Conservation (phyloP, 1,140 invertebrate species). For the Brachionus asplanchnoidis region DNA sequence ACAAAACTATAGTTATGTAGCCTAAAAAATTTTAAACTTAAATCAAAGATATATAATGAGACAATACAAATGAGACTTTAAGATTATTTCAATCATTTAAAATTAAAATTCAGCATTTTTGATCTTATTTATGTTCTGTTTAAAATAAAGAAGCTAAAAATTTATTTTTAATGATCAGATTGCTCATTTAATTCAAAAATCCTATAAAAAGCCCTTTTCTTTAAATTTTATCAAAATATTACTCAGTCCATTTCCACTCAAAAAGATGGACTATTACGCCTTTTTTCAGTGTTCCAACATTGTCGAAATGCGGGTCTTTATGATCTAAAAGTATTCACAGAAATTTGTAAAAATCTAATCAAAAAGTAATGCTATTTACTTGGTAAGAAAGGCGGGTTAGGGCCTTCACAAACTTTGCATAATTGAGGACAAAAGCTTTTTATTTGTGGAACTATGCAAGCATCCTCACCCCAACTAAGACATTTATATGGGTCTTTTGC, state of each 20-base stretch:
- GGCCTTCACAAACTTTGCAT: not conserved
- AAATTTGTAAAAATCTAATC: not conserved
- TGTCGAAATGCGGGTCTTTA: not conserved
- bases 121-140: too few species aligned
- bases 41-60: too few species aligned
- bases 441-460: not conserved
- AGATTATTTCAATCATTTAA: too few species aligned
- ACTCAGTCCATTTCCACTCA: conserved; percentile 54
- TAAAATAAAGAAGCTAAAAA: too few species aligned
- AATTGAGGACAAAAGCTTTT: not conserved
- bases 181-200: too few species aligned
- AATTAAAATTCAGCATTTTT: too few species aligned
- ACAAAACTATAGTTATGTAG: too few species aligned
- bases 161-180: too few species aligned
- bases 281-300: too few species aligned
- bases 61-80: too few species aligned
- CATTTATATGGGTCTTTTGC: not conserved
- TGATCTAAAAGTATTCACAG: not conserved
- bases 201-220: too few species aligned
- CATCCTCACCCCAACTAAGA: not conserved
- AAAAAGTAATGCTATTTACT: not conserved
- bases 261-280: conserved; percentile 51
- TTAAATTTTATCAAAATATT: not conserved
- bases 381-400: not conserved
- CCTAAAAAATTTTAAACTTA: too few species aligned